Base-by-base conservation (phyloP, 1,140 invertebrate species). In the Diachasma alloeum region DNA sequence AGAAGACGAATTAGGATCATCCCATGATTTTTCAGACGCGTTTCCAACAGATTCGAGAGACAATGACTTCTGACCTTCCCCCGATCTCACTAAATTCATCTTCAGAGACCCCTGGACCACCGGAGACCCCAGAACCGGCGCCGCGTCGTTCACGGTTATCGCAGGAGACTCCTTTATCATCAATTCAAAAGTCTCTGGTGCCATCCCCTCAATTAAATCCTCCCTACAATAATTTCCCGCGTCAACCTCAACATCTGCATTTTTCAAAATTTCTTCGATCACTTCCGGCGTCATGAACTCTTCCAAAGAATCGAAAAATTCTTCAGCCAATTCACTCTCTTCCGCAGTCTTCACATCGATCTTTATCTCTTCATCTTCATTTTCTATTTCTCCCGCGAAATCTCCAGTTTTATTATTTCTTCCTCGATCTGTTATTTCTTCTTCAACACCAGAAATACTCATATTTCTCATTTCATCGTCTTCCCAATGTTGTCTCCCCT, bases 101-200 rank as follows among this genome's bases (percentile, higher is more conserved):
- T 70, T 76, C 13, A 73, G 26, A 0, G 72, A 56, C 26, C 72
- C 53, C 15, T 53, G 44, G 36, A 77, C 59, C 19, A 74, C 56
- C 22, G 46, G 53, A 26, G 63, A 17, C 37, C 72, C 70, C 42
- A 71, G 19, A 37, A 80, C 31, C 9, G 78, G 78, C 22, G 75
- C 68, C 17, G 72, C 72, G 66, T 80, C 76, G 39, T 79, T 82
- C 4, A 84, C 82, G 17, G 81, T 70, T 70, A 85, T 79, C 42
- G 79, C 77, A 0, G 86, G 81, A 0, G 80, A 82, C 69, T 87
- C 86, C 0, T 82, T 83, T 37, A 88, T 82, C 36, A 86, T 86
- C 13, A 88, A 82, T 73, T 87, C 85, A 76, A 87, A 85, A 31
- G 79, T 83, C 36, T 83, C 79, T 42, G 81, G 17, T 17, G 72